Evolutionary conservation across 2,888 invertebrate genomes (phyloP), one percentile per base, ranked within the genome.

Genomic region (Heliconius sara): DNA sequence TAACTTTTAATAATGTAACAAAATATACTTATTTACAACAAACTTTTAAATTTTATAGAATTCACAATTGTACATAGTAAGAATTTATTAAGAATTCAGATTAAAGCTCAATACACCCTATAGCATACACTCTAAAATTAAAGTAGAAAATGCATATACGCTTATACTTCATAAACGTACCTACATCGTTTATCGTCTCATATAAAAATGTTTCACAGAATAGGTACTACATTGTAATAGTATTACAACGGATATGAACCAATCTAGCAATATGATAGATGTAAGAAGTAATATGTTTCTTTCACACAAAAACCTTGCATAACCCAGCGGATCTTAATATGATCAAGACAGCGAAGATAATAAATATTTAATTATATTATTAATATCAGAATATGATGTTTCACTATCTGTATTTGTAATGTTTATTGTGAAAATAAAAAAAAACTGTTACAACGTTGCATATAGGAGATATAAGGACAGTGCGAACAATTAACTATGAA

Each of bases 401-500:
- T 66, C 68, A 78, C 63, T 73, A 27, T 30, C 2, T 34, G 52
- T 72, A 19, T 65, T 30, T 63, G 63, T 12, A 73, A 57, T 73
- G n/a, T 9, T n/a, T 34, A 73, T 60, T 30, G n/a, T 30, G 16
- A 60, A 73, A 60, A 73, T 1, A 60, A 60, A 73, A 39, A 39
- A 39, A 57, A 30, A 73, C 13, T 30, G 30, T n/a, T n/a, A 57
- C 34, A 30, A 16, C 30, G 67, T 25, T 9, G 30, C 57, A 19
- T 74, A 19, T 74, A 73, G 60, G 30, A 76, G 70, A 71, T 25
- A 68, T 66, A 47, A 65, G 74, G n/a, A 68, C 76, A 77, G 43
- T 52, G 68, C 79, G 75, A 66, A 77, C 86, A 87, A 89, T 89
- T 88, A 90, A 88, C 88, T 89, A 88, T 84, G 84, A 83, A 86